Evolutionary conservation across 2,797 vertebrate genomes (phyloP).

Genomic region (Australoheros facetus): DNA sequence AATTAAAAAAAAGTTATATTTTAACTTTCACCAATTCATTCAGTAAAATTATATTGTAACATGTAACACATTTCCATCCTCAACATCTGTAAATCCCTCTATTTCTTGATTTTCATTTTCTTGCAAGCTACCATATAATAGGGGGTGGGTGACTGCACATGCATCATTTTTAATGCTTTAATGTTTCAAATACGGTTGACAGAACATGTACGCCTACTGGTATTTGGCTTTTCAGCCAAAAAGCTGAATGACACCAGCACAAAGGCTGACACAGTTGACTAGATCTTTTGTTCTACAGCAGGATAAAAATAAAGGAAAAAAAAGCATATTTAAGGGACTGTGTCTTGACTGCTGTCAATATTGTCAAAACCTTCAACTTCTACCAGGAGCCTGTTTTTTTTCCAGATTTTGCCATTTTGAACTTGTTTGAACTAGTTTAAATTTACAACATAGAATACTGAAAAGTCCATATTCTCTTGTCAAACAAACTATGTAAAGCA

Average conservation of each 20-base stretch:
- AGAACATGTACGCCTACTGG: constrained; percentile 16
- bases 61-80: neutral
- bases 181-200: constrained; percentile 18
- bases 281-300: constrained; percentile 44
- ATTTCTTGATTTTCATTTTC: neutral
- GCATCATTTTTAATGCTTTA: neutral
- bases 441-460: neutral
- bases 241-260: constrained; percentile 28
- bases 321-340: constrained; percentile 12
- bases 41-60: neutral
- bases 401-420: neutral
- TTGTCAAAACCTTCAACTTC: constrained; percentile 6
- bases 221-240: constrained; percentile 39
- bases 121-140: neutral
- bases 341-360: constrained; percentile 17
- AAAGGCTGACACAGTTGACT: constrained; percentile 33
- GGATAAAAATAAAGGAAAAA: constrained; percentile 1
- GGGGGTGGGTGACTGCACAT: neutral
- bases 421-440: neutral
- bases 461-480: neutral
- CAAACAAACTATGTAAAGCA: neutral
- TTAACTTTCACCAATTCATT: neutral
- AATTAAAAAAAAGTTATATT: neutral
- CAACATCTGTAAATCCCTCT: neutral
- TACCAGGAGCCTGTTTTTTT: neutral